Conservation (phyloP, 2,888 invertebrate species). For the Galerucella calmariensis region DNA sequence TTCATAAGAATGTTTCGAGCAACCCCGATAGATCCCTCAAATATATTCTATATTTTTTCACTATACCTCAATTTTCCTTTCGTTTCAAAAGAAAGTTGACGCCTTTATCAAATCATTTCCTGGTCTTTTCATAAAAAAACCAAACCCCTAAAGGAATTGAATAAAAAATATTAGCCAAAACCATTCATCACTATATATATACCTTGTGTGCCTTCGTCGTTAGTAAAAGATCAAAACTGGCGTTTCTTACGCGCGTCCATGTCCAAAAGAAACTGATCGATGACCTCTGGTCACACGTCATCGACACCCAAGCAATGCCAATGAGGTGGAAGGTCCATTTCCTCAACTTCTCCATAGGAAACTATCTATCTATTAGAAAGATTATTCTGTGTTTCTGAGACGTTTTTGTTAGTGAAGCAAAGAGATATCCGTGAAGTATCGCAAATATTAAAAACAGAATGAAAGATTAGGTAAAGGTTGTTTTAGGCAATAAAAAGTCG, state of each 20-base stretch:
- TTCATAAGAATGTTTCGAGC: too few species aligned
- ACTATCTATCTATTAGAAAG: constrained; percentile 35
- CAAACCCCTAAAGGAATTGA: constrained; percentile 22
- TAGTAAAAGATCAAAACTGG: constrained; percentile 36
- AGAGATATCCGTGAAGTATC: constrained; percentile 3
- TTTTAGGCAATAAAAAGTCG: neutral
- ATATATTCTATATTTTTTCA: neutral
- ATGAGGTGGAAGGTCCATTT: constrained; percentile 60
- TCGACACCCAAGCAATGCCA: constrained; percentile 53
- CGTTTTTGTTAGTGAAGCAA: constrained; percentile 14
- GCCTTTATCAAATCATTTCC: constrained; percentile 36
- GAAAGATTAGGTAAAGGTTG: neutral
- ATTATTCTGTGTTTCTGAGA: constrained; percentile 28
- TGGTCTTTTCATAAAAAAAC: constrained; percentile 25
- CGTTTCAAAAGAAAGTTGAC: constrained; percentile 29
- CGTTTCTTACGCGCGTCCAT: constrained; percentile 42
- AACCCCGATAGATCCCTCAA: too few species aligned
- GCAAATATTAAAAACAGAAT: constrained; percentile 3
- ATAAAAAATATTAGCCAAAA: constrained; percentile 36
- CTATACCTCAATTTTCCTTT: constrained; percentile 2
- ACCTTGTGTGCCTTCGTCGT: constrained; percentile 25
- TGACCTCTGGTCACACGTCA: constrained; percentile 59
- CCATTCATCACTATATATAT: constrained; percentile 26
- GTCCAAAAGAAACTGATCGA: constrained; percentile 53
- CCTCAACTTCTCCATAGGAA: constrained; percentile 46